A percentile compares a stretch with the other conserved stretches of the same genome.
Evolutionary conservation across 2,113 vertebrate genomes (phyloP).

Genomic region (Anthoscopus minutus): DNA sequence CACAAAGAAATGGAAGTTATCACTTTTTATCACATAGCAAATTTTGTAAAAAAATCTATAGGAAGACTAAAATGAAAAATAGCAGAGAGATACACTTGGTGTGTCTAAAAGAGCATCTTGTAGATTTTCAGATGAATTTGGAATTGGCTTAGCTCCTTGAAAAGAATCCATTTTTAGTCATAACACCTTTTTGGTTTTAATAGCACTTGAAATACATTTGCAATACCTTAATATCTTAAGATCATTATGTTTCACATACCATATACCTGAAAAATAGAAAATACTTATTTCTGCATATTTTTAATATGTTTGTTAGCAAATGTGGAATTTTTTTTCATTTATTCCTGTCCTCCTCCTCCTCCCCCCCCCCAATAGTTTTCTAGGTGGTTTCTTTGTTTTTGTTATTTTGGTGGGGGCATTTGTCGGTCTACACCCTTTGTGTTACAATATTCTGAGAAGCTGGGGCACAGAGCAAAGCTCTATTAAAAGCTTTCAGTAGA

Average conservation of each 20-base stretch:
- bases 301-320: neutral
- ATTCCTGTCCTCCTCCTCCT: neutral
- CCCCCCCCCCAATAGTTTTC: neutral
- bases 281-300: neutral
- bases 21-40: neutral
- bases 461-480: neutral
- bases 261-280: neutral
- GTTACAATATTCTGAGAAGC: neutral
- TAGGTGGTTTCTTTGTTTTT: accelerated
- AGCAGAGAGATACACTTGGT: neutral
- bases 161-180: neutral
- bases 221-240: neutral
- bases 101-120: neutral
- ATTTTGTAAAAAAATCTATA: neutral
- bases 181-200: neutral
- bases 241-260: neutral
- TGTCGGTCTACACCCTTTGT: neutral
- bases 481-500: neutral
- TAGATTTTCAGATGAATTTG: neutral
- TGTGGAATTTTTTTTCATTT: neutral
- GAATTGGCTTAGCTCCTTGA: neutral
- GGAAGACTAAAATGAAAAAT: neutral
- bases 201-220: neutral
- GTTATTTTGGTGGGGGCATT: neutral
- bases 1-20: neutral